Percentiles rank a stretch among this genome's conserved stretches.
Evolutionary conservation across 2,113 vertebrate genomes (phyloP).

Genomic region (Irena cyanogastra): DNA sequence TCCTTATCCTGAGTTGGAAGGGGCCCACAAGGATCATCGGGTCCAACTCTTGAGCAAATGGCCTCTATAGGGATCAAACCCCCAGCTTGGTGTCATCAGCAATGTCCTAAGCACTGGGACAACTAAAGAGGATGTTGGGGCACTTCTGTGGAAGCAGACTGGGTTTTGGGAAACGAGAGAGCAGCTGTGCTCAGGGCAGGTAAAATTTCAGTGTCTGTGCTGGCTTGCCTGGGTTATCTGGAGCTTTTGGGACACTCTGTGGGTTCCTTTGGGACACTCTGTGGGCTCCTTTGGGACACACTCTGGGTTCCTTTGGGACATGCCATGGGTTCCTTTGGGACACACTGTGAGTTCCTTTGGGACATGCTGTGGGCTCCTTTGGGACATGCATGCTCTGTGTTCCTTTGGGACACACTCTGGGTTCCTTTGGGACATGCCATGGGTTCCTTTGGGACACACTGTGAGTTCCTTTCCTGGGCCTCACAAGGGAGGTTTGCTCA

Average conservation of each 20-base stretch:
- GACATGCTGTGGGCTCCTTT: too few relatives aligned
- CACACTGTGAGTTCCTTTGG: background rate
- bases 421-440: too few relatives aligned
- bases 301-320: background rate
- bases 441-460: background rate
- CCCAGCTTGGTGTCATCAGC: background rate
- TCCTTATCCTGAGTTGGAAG: background rate
- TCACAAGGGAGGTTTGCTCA: background rate
- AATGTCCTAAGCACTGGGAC: background rate
- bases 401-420: too few relatives aligned
- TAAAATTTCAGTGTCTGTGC: background rate
- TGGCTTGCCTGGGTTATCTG: background rate
- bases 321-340: too few relatives aligned
- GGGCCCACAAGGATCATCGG: background rate
- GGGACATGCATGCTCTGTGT: too few relatives aligned
- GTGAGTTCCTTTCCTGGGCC: background rate
- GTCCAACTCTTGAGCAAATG: too few relatives aligned
- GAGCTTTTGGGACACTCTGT: background rate
- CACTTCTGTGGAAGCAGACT: background rate
- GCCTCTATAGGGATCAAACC: too few relatives aligned
- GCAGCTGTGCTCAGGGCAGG: background rate
- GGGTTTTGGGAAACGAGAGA: background rate
- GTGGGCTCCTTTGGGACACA: background rate
- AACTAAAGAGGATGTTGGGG: background rate
- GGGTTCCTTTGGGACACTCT: background rate